A percentile compares a stretch with the other conserved stretches of the same genome.
phyloP scores from a whole-genome alignment of 1,140 invertebrate species.

The Penaeus indicus region DNA sequence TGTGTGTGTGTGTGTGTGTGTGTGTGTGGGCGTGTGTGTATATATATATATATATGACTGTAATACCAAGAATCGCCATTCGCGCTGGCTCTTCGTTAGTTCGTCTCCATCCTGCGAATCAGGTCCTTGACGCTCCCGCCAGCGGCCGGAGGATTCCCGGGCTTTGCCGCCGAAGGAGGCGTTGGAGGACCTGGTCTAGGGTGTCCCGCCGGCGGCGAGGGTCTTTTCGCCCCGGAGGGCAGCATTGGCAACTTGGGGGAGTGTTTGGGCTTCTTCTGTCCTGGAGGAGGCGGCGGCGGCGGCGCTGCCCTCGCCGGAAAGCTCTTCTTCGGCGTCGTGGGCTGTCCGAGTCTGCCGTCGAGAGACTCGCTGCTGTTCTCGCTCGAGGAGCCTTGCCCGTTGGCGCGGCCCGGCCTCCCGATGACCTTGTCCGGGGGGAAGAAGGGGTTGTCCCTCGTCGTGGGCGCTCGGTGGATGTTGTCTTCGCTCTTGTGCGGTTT shows the following conservation, averaged over 20 bases:
- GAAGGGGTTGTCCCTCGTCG: not conserved
- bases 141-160: too few species aligned
- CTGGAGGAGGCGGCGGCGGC: not conserved
- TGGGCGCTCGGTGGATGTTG: conserved; percentile 17
- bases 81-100: too few species aligned
- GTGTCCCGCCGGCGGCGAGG: not conserved
- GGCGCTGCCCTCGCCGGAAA: not conserved
- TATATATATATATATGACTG: not conserved
- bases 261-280: not conserved
- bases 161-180: too few species aligned
- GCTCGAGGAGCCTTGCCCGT: not conserved
- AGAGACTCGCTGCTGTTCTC: not conserved
- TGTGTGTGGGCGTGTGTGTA: conserved; percentile 8
- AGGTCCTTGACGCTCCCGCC: too few species aligned
- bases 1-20: conserved; percentile 9
- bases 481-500: conserved; percentile 58
- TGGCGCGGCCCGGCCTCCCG: not conserved
- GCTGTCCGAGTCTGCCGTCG: not conserved
- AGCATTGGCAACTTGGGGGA: not conserved
- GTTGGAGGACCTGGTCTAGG: too few species aligned
- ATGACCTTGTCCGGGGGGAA: not conserved
- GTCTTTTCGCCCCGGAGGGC: not conserved
- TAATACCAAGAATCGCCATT: too few species aligned
- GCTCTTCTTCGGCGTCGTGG: not conserved
- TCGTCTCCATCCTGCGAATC: too few species aligned